These are phyloP conservation scores for Sebastes oblongus DNA, from an alignment of 2,797 vertebrate genomes.

Conservation along the genomic window DNA sequence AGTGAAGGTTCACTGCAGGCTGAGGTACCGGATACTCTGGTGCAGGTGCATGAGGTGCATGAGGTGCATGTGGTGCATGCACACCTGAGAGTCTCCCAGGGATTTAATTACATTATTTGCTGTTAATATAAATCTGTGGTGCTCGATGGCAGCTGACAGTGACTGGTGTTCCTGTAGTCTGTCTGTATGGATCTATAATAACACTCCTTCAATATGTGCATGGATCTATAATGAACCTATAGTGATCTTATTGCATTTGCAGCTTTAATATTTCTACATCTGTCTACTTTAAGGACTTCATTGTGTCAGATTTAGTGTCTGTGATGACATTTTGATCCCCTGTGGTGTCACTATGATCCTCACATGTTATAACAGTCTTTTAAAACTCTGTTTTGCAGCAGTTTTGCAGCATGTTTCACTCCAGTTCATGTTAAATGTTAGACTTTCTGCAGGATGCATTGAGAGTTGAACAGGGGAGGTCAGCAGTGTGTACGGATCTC, in stretches of 20 bases:
- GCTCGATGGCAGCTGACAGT: background rate
- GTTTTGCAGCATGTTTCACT: background rate
- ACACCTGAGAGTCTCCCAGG: background rate
- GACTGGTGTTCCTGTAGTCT: background rate
- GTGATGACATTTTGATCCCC: background rate
- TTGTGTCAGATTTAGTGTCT: background rate
- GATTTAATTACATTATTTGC: background rate
- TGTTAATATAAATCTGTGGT: background rate
- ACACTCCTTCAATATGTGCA: background rate
- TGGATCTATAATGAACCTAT: background rate
- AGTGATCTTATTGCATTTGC: background rate
- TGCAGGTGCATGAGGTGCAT: background rate
- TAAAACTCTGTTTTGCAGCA: background rate
- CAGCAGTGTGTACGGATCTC: conserved; percentile 24
- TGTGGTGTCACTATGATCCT: background rate
- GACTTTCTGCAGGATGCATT: background rate
- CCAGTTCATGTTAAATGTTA: background rate
- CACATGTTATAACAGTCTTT: background rate
- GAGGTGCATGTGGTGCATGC: background rate
- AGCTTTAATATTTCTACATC: background rate
- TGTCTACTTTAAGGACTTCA: background rate
- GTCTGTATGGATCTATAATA: background rate
- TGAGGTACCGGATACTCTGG: background rate
- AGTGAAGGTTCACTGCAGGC: background rate
- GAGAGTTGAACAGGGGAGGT: conserved; percentile 35